Conservation (phyloP, 2,888 invertebrate species). For the Spilosoma lubricipeda region DNA sequence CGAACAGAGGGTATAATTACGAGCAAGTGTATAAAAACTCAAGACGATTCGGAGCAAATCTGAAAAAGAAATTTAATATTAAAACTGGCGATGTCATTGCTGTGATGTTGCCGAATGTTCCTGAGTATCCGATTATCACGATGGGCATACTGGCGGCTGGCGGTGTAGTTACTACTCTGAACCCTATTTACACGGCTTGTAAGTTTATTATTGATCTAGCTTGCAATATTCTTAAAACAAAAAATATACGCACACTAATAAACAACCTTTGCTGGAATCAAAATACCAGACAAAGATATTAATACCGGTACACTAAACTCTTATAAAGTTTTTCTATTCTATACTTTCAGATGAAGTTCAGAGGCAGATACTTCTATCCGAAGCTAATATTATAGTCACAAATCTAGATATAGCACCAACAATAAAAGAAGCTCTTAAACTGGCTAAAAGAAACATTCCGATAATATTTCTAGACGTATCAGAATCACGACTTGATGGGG, state of each 20-base stretch:
- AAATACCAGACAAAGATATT: no score
- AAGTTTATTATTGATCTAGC: conserved; percentile 43
- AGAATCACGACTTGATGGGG: conserved; percentile 74
- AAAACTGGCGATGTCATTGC: conserved; percentile 88
- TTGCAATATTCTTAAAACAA: not conserved
- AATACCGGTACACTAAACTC: no score
- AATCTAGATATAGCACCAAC: conserved; percentile 82
- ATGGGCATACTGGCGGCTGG: conserved; percentile 89
- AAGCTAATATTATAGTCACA: conserved; percentile 87
- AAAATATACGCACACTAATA: not conserved
- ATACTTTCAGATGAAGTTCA: conserved; percentile 88
- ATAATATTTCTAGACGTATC: conserved; percentile 76
- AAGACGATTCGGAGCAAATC: conserved; percentile 85
- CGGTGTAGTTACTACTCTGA: conserved; percentile 88
- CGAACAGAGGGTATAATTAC: conserved; percentile 89
- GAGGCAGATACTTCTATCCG: conserved; percentile 86
- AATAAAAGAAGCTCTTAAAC: conserved; percentile 77
- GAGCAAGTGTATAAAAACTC: conserved; percentile 86
- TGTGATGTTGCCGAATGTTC: conserved; percentile 89
- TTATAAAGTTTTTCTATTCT: not conserved
- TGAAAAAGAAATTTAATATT: conserved; percentile 87
- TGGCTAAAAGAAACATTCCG: conserved; percentile 77
- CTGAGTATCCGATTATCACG: conserved; percentile 88
- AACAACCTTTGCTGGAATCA: not conserved
- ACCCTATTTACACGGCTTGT: conserved; percentile 89